A percentile compares a stretch with the other conserved stretches of the same genome.
These are phyloP conservation scores for Lasius fuliginosus DNA, from an alignment of 2,888 invertebrate genomes.

Conservation along the genomic window DNA sequence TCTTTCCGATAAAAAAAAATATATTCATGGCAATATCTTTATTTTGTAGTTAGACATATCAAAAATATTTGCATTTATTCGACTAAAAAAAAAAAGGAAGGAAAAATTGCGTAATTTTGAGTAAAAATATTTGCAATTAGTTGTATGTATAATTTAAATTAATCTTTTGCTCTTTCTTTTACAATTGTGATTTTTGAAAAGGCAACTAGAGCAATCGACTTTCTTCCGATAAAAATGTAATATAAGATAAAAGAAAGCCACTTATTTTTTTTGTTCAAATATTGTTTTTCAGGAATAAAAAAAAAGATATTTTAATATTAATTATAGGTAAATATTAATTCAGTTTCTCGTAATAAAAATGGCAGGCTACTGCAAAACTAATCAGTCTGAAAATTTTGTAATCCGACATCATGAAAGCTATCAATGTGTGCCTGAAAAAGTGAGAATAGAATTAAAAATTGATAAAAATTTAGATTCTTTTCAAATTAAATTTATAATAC, in stretches of 20 bases:
- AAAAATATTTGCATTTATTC: background rate
- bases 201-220: background rate
- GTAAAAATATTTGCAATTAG: background rate
- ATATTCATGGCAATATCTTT: background rate
- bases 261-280: background rate
- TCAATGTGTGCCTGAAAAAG: background rate
- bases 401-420: background rate
- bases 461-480: background rate
- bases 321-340: background rate
- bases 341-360: background rate
- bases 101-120: background rate
- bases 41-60: background rate
- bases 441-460: background rate
- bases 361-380: background rate
- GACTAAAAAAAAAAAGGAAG: background rate
- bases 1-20: background rate
- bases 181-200: background rate
- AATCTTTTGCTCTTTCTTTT: background rate
- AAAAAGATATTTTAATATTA: background rate
- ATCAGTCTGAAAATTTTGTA: background rate
- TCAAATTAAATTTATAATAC: background rate
- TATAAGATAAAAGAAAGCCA: slow-evolving; percentile 10
- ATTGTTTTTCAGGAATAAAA: background rate
- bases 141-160: slow-evolving; percentile 7
- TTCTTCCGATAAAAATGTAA: background rate